Evolutionary conservation across 2,797 vertebrate species (phyloP).

Genomic region (Etheostoma perlongum): DNA sequence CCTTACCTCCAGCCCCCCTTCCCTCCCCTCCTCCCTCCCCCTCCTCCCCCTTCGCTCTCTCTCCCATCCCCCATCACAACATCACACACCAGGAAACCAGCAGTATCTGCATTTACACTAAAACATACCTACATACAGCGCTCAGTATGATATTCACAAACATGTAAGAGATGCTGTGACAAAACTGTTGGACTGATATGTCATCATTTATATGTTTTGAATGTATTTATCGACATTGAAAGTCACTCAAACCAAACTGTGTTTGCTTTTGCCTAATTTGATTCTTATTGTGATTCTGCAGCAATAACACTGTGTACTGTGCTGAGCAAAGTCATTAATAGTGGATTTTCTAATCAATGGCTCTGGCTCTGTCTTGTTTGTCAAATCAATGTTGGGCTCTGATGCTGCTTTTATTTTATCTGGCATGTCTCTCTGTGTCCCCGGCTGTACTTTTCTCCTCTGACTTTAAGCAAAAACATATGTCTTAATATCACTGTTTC

Average conservation of each 20-base stretch:
- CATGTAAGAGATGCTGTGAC: background rate
- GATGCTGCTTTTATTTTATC: conserved; percentile 68
- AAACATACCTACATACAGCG: conserved; percentile 43
- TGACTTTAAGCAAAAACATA: background rate
- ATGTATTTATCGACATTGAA: conserved; percentile 8
- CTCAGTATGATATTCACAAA: background rate
- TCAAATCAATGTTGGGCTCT: conserved; percentile 68
- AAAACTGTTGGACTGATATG: background rate
- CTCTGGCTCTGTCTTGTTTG: conserved; percentile 71
- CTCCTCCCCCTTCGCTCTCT: background rate
- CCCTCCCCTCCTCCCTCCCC: conserved; percentile 49
- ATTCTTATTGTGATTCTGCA: conserved; percentile 54
- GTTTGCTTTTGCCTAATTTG: conserved; percentile 46
- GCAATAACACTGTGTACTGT: conserved; percentile 48
- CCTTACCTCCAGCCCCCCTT: conserved; percentile 16
- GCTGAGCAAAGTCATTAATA: conserved; percentile 73
- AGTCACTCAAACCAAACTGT: conserved; percentile 19
- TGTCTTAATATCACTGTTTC: background rate
- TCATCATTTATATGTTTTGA: conserved; percentile 1
- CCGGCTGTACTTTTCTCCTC: conserved; percentile 25
- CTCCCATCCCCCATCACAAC: conserved; percentile 39
- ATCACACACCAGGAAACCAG: conserved; percentile 30
- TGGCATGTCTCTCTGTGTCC: conserved; percentile 42
- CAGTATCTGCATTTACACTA: conserved; percentile 30
- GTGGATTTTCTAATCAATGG: conserved; percentile 79